Conservation (phyloP, 2,113 vertebrate genomes). For the Anseranas semipalmata region DNA sequence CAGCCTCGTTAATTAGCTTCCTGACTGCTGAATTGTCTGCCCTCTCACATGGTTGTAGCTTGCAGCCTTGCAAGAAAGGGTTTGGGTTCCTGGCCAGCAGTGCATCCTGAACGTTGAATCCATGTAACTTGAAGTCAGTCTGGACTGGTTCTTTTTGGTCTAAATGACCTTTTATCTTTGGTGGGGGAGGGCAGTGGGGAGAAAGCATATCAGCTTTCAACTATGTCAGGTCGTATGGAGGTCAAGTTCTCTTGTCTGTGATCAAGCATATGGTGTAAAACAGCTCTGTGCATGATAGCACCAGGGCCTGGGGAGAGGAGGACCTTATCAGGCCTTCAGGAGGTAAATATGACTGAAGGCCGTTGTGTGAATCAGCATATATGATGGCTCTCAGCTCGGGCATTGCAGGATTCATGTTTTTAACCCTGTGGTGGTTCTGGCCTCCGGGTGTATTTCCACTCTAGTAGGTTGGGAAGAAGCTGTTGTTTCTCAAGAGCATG, state of each 20-base stretch:
- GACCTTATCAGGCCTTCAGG: background rate
- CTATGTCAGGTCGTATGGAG: slow-evolving; percentile 9
- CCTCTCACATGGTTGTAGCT: slow-evolving; percentile 16
- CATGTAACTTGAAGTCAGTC: background rate
- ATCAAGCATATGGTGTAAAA: background rate
- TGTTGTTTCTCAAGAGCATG: background rate
- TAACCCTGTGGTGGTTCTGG: background rate
- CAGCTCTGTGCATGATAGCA: background rate
- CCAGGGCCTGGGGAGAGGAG: background rate
- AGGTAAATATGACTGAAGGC: background rate
- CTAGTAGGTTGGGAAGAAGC: background rate
- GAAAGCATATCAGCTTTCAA: slow-evolving; percentile 47
- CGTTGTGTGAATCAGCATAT: background rate
- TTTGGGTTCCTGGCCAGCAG: slow-evolving; percentile 24
- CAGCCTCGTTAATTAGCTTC: slow-evolving; percentile 66
- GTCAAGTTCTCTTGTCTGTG: slow-evolving; percentile 52
- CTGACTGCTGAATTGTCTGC: slow-evolving; percentile 66
- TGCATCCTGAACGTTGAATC: slow-evolving; percentile 19
- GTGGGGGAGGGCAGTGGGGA: slow-evolving; percentile 9
- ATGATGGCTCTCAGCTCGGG: background rate
- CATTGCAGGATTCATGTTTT: background rate
- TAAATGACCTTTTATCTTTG: slow-evolving; percentile 49
- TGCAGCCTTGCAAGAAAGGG: slow-evolving; percentile 33
- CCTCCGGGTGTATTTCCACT: background rate
- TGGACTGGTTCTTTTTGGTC: slow-evolving; percentile 4